Conservation (phyloP, 2,113 vertebrate genomes). For the Odocoileus hemionus region DNA sequence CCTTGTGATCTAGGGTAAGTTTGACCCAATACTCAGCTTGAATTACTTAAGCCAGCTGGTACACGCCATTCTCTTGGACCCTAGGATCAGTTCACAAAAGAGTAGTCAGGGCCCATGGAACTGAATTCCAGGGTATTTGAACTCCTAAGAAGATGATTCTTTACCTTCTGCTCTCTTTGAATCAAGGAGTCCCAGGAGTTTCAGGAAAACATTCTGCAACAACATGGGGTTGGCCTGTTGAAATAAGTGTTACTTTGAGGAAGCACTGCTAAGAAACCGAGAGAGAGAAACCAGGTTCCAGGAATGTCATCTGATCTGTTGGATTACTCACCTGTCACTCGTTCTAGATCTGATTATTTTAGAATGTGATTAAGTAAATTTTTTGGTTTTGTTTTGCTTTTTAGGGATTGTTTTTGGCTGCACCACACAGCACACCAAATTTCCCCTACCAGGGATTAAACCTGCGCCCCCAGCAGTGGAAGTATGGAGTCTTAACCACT, state of each 20-base stretch:
- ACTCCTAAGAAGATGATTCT: background rate
- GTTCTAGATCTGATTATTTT: conserved; percentile 27
- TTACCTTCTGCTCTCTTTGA: conserved; percentile 14
- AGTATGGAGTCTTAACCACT: background rate
- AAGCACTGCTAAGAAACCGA: background rate
- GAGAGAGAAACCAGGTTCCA: background rate
- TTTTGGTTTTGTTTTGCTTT: background rate
- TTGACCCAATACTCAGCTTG: background rate
- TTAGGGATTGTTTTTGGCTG: background rate
- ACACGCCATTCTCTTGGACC: background rate
- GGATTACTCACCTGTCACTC: background rate
- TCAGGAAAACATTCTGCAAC: conserved; percentile 29
- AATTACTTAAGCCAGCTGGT: background rate
- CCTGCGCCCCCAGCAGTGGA: background rate
- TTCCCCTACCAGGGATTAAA: background rate
- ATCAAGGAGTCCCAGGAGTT: background rate
- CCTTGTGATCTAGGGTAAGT: background rate
- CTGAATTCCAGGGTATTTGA: background rate
- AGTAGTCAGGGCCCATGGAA: background rate
- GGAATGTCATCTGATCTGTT: background rate
- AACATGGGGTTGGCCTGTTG: background rate
- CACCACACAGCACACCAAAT: background rate
- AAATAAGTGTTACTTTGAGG: conserved; percentile 11
- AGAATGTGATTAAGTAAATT: background rate
- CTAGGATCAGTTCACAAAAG: background rate